Percentiles rank a stretch among this genome's conserved stretches.
phyloP scores from a whole-genome alignment of 1,140 invertebrate genomes.

The Heliconius hermathena region DNA sequence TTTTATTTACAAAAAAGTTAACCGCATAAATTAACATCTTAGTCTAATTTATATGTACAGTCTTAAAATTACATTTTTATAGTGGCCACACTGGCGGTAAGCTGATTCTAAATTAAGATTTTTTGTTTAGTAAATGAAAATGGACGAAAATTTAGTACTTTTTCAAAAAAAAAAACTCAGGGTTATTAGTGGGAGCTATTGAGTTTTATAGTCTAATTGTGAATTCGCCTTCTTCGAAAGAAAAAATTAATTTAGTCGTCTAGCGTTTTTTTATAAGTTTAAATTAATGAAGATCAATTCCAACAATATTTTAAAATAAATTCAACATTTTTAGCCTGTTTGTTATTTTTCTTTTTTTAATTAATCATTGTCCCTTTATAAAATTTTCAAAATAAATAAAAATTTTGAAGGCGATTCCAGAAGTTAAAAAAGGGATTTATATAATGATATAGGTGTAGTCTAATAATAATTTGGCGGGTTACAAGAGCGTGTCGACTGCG shows the following conservation, averaged over 20 bases:
- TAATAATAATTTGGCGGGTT: conserved; percentile 57
- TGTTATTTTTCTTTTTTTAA: no score
- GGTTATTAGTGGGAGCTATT: neutral
- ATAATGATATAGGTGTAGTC: conserved; percentile 18
- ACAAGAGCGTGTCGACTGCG: conserved; percentile 89
- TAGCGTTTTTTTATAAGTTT: no score
- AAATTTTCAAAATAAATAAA: neutral
- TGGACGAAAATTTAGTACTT: no score
- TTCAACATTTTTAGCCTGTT: neutral
- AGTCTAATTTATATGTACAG: conserved; percentile 76
- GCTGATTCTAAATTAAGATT: neutral
- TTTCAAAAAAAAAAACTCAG: neutral
- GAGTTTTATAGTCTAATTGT: neutral
- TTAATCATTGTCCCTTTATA: neutral
- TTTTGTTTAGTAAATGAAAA: neutral
- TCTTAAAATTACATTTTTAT: conserved; percentile 57
- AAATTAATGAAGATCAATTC: neutral
- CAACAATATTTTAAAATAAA: neutral
- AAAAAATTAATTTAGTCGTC: neutral
- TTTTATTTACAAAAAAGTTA: conserved; percentile 77
- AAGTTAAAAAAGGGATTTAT: neutral
- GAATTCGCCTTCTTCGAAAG: neutral
- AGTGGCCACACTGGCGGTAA: conserved; percentile 30
- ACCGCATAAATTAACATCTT: conserved; percentile 74
- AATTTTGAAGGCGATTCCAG: neutral